Base-by-base conservation (phyloP, 2,888 invertebrate genomes). In the Onthophagus sagittarius region DNA sequence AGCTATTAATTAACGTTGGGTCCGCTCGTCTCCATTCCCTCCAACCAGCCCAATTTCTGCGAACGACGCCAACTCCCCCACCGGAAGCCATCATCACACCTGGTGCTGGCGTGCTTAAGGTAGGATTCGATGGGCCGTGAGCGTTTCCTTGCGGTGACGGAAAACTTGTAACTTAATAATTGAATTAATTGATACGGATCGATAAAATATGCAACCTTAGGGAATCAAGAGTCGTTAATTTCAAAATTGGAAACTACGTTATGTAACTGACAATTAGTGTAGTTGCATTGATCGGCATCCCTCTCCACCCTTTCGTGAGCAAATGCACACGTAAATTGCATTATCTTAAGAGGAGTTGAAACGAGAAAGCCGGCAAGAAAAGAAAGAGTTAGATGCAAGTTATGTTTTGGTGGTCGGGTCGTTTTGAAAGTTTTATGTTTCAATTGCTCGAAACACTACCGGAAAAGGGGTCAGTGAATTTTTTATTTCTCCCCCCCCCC, bases 1-100 rank as follows among this genome's bases (percentile, higher is more conserved):
- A 88, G 78, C 90, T 91, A 86, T 91, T 91, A 86, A 91, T 90
- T 77, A 91, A 89, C 75, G 90, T 91, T 75, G 92, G 92, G 85
- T 92, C 92, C 71, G 91, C 91, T 75, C 91, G 88, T 78, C 91
- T 87, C 92, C 92, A 92, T 85, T 92, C 91, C 80, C 91, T 88
- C 86, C 90, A 91, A 67, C 91, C 91, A 79, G 83, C 83, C 74
- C 83, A 79, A 39, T 84, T 83, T 85, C 88, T 87, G 82, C 90
- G 87, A 75, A 90, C 85, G 78, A 90, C 90, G 79, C 90, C 90
- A 80, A 89, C 88, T 78, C 89, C 89, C 11, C 85, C 84, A 77
- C 84, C 81, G 73, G 81, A 79, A 64, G 80, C 79, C 85, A 86
- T 84, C 84, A 87, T 79, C 67, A 82, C 86, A 84, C 87, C 87